phyloP scores from a whole-genome alignment of 2,888 invertebrate genomes.

The Muscina levida region DNA sequence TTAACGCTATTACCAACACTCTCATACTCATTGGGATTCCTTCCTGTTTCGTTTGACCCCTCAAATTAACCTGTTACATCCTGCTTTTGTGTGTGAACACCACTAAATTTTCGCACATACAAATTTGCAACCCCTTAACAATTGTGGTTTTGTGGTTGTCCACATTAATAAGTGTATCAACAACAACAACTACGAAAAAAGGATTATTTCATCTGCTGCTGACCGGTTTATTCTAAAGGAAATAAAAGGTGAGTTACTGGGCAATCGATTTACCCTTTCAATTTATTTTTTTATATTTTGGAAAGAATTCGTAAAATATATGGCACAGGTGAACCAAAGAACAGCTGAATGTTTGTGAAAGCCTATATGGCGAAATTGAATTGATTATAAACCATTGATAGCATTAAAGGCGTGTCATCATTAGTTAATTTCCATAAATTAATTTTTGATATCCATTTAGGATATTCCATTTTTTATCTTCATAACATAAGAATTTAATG shows the following conservation, averaged over 20 bases:
- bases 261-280: neutral
- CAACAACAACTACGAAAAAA: too few relatives aligned
- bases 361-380: neutral
- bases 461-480: too few relatives aligned
- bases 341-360: neutral
- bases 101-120: neutral
- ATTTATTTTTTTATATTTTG: conserved; percentile 11
- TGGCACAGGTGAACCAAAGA: conserved; percentile 1
- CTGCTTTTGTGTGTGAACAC: conserved; percentile 38
- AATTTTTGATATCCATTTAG: too few relatives aligned
- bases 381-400: too few relatives aligned
- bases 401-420: too few relatives aligned
- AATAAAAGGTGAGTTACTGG: conserved; percentile 40
- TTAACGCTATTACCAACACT: too few relatives aligned
- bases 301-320: neutral
- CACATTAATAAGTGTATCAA: conserved; percentile 1
- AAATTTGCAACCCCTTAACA: conserved; percentile 11
- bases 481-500: too few relatives aligned
- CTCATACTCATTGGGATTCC: too few relatives aligned
- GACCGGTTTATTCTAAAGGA: conserved; percentile 29
- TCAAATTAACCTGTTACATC: conserved; percentile 64
- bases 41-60: conserved; percentile 23
- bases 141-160: conserved; percentile 40
- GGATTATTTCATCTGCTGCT: conserved; percentile 28
- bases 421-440: too few relatives aligned